phyloP scores from a whole-genome alignment of 2,888 invertebrate species.

The Synanthedon formicaeformis region DNA sequence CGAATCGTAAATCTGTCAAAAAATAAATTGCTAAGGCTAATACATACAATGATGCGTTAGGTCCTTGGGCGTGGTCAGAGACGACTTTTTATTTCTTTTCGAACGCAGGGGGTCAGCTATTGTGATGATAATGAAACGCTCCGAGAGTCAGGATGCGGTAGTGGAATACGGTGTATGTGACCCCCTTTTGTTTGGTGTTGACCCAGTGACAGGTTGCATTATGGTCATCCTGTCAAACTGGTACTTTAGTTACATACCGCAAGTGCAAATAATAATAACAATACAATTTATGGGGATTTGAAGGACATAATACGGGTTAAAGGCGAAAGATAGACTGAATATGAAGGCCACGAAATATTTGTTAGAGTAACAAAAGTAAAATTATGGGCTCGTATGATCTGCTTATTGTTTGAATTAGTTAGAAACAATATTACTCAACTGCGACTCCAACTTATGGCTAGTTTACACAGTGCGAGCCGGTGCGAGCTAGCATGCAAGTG shows the following conservation, averaged over 20 bases:
- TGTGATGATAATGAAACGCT: constrained; percentile 42
- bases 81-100: constrained; percentile 29
- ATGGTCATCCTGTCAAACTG: constrained; percentile 23
- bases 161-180: constrained; percentile 23
- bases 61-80: constrained; percentile 26
- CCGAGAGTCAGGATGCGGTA: constrained; percentile 32
- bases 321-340: too few species aligned
- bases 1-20: not conserved
- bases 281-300: too few species aligned
- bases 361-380: too few species aligned
- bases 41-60: constrained; percentile 1
- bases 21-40: constrained; percentile 5
- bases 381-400: too few species aligned
- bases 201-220: constrained; percentile 50
- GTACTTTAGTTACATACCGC: constrained; percentile 1
- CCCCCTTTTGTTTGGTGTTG: constrained; percentile 35
- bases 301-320: too few species aligned
- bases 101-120: constrained; percentile 38
- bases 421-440: too few species aligned
- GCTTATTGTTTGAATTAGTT: too few species aligned
- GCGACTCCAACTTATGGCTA: too few species aligned
- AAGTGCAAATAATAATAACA: not conserved
- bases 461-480: too few species aligned
- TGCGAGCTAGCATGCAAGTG: too few species aligned
- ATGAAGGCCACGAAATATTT: too few species aligned